Base-by-base conservation (phyloP, 2,888 invertebrate genomes). In the Autographa pulchrina region DNA sequence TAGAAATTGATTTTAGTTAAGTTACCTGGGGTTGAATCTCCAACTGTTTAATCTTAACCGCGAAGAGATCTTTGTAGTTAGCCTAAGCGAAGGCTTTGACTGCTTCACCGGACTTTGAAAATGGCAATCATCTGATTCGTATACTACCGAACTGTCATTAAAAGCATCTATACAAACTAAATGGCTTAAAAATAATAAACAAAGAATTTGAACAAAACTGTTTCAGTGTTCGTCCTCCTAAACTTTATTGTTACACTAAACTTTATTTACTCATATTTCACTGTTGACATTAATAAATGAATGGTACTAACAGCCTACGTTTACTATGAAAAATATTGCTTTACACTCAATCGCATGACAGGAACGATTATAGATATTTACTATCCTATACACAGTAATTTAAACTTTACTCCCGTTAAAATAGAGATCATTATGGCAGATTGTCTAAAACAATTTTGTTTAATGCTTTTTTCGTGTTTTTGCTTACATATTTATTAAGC, bases 261-360 rank as follows among this genome's bases (percentile, higher is more conserved):
- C 11, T 41, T 62, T 20, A 3, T 62, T 71, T 66, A 65, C 56
- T 56, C 13, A 68, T 67, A 11, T 43, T 35, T 52, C 9, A 60
- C 32, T 60, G 31, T 67, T 20, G 54, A 54, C 41, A 48, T 74
- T 60, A 62, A 71, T 79, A 77, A 67, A 73, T 71, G 20, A 56
- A 63, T 68, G 74, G 54, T 52, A 18, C 38, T 62, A 74, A 74
- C 70, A 70, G 38, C 59, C 62, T 11, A 62, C 35, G 68, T 78
- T 78, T 77, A 76, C 77, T 78, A 75, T 74, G 65, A 74, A 84
- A 83, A 81, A 77, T 78, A 72, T 76, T 74, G 74, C 75, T 84
- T 79, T 60, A 72, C 66, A 70, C 63, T 32, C 31, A 65, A 75
- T 82, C 71, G 81, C 76, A 78, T 81, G 77, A 75, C 70, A 25